Conservation (phyloP, 2,888 invertebrate species). For the Patella depressa region DNA sequence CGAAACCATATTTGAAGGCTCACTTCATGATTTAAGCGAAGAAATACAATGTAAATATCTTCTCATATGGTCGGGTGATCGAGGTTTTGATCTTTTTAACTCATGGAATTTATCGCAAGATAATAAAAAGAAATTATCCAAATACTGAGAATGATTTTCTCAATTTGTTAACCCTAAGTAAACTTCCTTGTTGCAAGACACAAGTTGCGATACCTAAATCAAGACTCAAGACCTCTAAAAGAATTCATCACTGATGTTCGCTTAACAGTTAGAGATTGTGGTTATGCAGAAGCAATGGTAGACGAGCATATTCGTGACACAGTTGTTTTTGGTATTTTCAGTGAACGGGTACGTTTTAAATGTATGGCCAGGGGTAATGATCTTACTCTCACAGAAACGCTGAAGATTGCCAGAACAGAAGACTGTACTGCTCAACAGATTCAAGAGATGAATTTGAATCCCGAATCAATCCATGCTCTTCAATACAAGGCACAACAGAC, state of each 20-base stretch:
- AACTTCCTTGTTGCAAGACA: background rate
- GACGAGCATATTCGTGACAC: background rate
- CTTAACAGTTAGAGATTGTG: no score
- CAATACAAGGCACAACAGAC: background rate
- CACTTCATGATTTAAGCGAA: background rate
- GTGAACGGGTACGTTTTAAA: background rate
- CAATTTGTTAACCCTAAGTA: background rate
- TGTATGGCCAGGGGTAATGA: constrained; percentile 6
- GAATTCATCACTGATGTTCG: background rate
- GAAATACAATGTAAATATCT: constrained; percentile 2
- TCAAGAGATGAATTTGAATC: background rate
- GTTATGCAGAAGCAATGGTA: no score
- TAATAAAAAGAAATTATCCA: background rate
- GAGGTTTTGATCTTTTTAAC: background rate
- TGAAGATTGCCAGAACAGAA: background rate
- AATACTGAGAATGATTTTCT: background rate
- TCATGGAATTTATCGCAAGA: background rate
- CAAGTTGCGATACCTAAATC: background rate
- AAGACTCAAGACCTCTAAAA: background rate
- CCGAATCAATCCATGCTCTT: background rate
- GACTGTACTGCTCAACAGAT: background rate
- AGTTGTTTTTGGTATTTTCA: background rate
- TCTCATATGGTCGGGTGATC: background rate
- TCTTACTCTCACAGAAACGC: background rate
- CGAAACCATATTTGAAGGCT: background rate